Evolutionary conservation across 2,888 invertebrate species (phyloP).

Genomic region (Nycteola revayana): DNA sequence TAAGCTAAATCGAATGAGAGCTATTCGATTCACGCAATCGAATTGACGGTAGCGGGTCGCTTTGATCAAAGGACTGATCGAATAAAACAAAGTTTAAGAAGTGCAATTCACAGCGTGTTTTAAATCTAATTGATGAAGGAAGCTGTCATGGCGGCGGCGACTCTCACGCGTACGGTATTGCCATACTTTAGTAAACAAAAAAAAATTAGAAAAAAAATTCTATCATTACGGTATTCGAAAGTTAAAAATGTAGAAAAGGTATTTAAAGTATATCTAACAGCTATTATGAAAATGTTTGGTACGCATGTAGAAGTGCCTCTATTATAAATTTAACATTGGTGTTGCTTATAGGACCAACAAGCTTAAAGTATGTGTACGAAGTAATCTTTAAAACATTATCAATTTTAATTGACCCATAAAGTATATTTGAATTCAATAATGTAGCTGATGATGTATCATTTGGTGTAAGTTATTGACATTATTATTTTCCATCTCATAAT

Average conservation of each 20-base stretch:
- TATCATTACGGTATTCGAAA: constrained; percentile 33
- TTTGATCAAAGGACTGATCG: constrained; percentile 47
- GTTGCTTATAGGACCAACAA: too few species aligned
- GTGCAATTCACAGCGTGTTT: constrained; percentile 49
- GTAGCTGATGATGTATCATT: too few species aligned
- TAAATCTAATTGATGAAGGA: constrained; percentile 48
- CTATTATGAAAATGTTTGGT: constrained; percentile 33
- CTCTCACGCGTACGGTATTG: constrained; percentile 39
- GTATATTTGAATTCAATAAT: too few species aligned
- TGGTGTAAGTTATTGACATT: too few species aligned
- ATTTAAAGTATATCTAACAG: constrained; percentile 39
- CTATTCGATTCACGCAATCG: constrained; percentile 48
- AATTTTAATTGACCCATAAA: too few species aligned
- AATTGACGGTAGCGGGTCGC: constrained; percentile 42
- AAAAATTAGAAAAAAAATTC: constrained; percentile 16
- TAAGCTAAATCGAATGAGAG: constrained; percentile 50
- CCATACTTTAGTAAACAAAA: constrained; percentile 35
- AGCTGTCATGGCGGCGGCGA: constrained; percentile 48
- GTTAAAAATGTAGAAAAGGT: constrained; percentile 36
- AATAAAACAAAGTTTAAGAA: constrained; percentile 36
- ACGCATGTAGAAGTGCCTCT: too few species aligned
- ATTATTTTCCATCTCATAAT: too few species aligned
- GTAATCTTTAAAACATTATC: too few species aligned
- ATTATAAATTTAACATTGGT: too few species aligned
- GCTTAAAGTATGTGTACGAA: too few species aligned